Percentiles rank a stretch among this genome's conserved stretches.
Evolutionary conservation across 2,113 vertebrate genomes (phyloP).

Genomic region (Corythoichthys haematopterus): DNA sequence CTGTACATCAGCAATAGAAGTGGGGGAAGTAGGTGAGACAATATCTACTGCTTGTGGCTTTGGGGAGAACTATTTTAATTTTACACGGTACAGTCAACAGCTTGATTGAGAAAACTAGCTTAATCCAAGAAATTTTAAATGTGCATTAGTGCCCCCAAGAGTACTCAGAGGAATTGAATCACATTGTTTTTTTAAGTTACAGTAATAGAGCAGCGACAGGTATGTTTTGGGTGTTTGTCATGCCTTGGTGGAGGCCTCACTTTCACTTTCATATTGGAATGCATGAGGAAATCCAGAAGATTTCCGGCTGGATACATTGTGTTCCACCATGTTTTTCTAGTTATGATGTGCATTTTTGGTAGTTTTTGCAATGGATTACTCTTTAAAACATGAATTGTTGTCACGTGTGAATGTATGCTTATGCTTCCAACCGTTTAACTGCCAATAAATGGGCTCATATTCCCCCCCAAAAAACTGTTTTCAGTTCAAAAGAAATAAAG

Average conservation of each 20-base stretch:
- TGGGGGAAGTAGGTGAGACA: background rate
- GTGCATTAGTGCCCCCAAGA: background rate
- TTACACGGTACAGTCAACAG: background rate
- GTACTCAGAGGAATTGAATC: background rate
- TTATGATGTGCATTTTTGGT: background rate
- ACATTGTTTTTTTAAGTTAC: background rate
- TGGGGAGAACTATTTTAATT: background rate
- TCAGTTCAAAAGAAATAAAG: conserved; percentile 3
- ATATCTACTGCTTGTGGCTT: background rate
- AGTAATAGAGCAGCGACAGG: background rate
- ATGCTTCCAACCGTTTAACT: conserved; percentile 6
- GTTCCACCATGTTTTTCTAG: background rate
- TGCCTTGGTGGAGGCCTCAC: conserved; percentile 1
- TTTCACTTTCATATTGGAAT: background rate
- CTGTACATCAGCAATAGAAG: background rate
- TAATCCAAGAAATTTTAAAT: background rate
- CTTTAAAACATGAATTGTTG: background rate
- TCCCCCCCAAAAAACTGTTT: conserved; percentile 18
- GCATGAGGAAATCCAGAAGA: conserved; percentile 1
- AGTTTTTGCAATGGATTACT: background rate
- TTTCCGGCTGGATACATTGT: background rate
- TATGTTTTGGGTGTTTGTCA: background rate
- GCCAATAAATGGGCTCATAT: background rate
- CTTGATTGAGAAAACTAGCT: background rate
- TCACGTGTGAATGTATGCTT: background rate